phyloP scores from a whole-genome alignment of 2,797 vertebrate genomes.

The Sebastes goodei region DNA sequence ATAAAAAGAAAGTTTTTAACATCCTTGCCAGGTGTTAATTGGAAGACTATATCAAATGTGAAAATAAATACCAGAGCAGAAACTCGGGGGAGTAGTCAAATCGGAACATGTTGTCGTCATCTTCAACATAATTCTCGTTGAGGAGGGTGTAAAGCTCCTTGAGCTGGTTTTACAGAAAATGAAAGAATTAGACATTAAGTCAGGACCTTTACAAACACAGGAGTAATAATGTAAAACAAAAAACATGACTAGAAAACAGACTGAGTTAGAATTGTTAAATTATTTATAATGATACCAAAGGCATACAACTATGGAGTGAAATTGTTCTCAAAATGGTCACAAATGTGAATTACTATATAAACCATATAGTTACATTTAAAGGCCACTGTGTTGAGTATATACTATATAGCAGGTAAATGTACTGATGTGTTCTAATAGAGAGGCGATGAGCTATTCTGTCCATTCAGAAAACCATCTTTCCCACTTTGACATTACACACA shows the following conservation, averaged over 20 bases:
- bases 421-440: no score
- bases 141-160: slow-evolving; percentile 98
- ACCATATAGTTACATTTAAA: no score
- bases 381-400: neutral
- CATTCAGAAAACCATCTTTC: no score
- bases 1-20: neutral
- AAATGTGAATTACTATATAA: no score
- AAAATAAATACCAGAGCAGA: slow-evolving; percentile 90
- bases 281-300: neutral
- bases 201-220: neutral
- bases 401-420: no score
- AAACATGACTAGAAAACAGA: neutral
- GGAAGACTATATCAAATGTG: neutral
- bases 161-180: slow-evolving; percentile 79
- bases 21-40: neutral
- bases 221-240: neutral
- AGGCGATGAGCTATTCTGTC: no score
- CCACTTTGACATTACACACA: no score
- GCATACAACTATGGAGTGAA: neutral
- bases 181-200: neutral
- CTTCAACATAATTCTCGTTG: slow-evolving; percentile 98
- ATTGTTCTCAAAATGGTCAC: no score
- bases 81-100: slow-evolving; percentile 99
- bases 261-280: neutral
- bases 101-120: slow-evolving; percentile 99